A percentile compares a stretch with the other conserved stretches of the same genome.
phyloP scores from a whole-genome alignment of 2,888 invertebrate genomes.

The Aphodius sticticus region DNA sequence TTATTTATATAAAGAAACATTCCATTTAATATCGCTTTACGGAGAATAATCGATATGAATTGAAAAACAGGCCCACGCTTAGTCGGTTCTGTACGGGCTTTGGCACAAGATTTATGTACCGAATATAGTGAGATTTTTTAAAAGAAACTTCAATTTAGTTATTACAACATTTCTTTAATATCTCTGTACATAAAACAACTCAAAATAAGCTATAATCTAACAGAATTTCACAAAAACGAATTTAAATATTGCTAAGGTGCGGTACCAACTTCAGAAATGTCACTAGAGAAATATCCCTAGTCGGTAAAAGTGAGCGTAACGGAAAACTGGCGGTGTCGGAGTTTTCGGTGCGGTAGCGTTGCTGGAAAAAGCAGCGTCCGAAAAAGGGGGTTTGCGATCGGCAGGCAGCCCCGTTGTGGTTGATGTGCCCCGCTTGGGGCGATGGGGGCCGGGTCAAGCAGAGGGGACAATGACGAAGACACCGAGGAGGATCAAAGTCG shows the following conservation, averaged over 20 bases:
- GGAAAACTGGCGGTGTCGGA: constrained; percentile 19
- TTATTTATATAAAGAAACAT: no score
- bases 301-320: constrained; percentile 18
- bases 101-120: no score
- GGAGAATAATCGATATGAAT: no score
- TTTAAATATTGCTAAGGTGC: constrained; percentile 4
- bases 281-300: constrained; percentile 10
- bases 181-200: background rate
- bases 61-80: no score
- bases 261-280: background rate
- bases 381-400: constrained; percentile 44
- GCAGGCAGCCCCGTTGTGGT: constrained; percentile 60
- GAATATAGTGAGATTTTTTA: no score
- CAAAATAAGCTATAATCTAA: background rate
- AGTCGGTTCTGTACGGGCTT: no score
- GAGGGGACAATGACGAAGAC: constrained; percentile 63
- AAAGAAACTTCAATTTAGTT: no score
- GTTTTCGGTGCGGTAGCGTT: constrained; percentile 30
- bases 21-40: no score
- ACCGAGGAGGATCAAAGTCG: constrained; percentile 64
- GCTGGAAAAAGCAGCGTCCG: constrained; percentile 15
- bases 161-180: no score
- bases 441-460: constrained; percentile 68
- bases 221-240: background rate
- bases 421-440: constrained; percentile 63